Evolutionary conservation across 2,113 vertebrate genomes (phyloP).

Genomic region (Python bivittatus): DNA sequence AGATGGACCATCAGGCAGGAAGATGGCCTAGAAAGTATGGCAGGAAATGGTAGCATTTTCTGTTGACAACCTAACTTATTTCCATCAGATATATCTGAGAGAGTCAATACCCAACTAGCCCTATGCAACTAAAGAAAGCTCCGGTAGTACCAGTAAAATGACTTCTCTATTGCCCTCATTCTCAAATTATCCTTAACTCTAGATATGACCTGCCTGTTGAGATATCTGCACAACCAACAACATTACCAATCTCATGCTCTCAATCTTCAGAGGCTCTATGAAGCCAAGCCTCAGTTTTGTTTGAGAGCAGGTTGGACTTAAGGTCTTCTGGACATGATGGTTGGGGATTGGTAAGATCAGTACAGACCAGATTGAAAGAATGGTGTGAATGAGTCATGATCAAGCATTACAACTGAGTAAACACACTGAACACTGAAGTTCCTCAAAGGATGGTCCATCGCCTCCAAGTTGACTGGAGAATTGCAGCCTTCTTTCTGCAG

Average conservation of each 20-base stretch:
- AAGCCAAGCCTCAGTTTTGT: background rate
- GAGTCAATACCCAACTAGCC: background rate
- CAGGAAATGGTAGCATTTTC: background rate
- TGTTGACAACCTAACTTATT: background rate
- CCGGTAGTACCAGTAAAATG: background rate
- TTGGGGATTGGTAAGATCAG: background rate
- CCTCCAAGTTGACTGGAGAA: background rate
- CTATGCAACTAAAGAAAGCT: background rate
- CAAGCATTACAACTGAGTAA: background rate
- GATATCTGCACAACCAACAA: background rate
- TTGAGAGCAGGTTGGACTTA: background rate
- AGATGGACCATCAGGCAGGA: background rate
- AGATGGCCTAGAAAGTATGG: background rate
- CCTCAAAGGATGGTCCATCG: background rate
- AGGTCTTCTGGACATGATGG: background rate
- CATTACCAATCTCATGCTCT: background rate
- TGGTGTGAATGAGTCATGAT: background rate
- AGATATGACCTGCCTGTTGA: background rate
- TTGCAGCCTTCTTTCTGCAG: background rate
- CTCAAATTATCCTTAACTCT: background rate
- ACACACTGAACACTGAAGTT: background rate
- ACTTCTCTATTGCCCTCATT: background rate
- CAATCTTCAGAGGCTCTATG: background rate
- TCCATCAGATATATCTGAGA: background rate
- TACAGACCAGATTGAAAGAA: background rate